phyloP scores from a whole-genome alignment of 2,797 vertebrate genomes.

The Arremon brunneinucha region DNA sequence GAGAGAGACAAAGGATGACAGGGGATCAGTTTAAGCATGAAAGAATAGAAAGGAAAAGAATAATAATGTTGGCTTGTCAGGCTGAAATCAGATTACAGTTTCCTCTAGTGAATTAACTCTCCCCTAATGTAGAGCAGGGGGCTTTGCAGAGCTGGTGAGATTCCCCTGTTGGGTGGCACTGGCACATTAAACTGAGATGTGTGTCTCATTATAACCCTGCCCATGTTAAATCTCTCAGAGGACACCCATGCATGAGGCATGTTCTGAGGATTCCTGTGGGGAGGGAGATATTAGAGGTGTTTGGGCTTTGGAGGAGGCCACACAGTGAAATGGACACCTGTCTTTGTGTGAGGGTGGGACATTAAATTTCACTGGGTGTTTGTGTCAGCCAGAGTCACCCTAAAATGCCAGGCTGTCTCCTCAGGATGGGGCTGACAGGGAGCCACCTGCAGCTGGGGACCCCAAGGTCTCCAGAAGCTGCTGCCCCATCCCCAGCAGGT shows the following conservation, averaged over 20 bases:
- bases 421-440: neutral
- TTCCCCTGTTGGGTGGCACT: neutral
- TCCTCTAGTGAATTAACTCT: constrained; percentile 57
- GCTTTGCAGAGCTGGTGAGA: neutral
- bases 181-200: neutral
- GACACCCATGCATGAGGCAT: neutral
- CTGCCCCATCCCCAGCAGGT: neutral
- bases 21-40: constrained; percentile 51
- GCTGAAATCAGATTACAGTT: constrained; percentile 64
- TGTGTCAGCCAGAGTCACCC: neutral
- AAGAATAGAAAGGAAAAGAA: constrained; percentile 55
- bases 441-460: neutral
- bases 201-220: neutral
- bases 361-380: rapidly evolving
- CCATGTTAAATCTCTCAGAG: neutral
- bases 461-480: neutral
- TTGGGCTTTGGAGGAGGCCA: neutral
- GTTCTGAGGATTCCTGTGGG: neutral
- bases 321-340: neutral
- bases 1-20: constrained; percentile 57
- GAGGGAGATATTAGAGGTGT: neutral
- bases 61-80: constrained; percentile 45
- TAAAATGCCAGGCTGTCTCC: neutral
- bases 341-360: neutral
- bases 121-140: neutral